Conservation (phyloP, 2,888 invertebrate genomes). For the Melanotus villosus region DNA sequence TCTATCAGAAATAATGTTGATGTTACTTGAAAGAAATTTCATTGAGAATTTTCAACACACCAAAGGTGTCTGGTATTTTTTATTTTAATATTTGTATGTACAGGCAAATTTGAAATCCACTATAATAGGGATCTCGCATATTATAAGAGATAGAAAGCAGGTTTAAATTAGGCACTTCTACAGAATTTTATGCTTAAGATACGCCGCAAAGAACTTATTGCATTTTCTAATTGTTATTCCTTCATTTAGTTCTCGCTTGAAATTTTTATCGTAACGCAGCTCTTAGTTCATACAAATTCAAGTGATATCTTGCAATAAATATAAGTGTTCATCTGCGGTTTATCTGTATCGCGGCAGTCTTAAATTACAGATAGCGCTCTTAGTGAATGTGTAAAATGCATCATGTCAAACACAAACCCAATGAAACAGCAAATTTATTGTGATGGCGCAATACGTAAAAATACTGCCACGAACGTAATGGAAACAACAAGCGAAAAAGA, state of each 20-base stretch:
- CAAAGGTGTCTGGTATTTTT: too few relatives aligned
- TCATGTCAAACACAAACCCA: slow-evolving; percentile 8
- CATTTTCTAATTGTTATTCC: too few relatives aligned
- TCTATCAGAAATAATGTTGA: too few relatives aligned
- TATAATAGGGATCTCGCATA: too few relatives aligned
- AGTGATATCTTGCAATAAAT: not conserved
- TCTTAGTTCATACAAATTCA: not conserved
- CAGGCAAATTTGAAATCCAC: too few relatives aligned
- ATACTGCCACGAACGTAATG: not conserved
- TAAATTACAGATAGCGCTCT: not conserved
- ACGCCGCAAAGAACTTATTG: too few relatives aligned
- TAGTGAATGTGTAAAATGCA: not conserved
- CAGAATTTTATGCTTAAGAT: too few relatives aligned
- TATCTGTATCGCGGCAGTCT: not conserved
- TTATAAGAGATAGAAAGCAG: too few relatives aligned
- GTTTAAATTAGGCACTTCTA: too few relatives aligned
- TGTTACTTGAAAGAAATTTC: too few relatives aligned
- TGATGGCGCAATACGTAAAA: not conserved
- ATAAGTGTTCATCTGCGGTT: not conserved
- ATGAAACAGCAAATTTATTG: not conserved
- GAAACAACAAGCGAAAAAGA: not conserved
- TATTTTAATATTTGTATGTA: too few relatives aligned
- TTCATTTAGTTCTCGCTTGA: not conserved
- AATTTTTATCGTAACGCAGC: not conserved
- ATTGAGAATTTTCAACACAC: too few relatives aligned